These are phyloP conservation scores for Falco rusticolus DNA, from an alignment of 2,797 vertebrate species.

Conservation along the genomic window DNA sequence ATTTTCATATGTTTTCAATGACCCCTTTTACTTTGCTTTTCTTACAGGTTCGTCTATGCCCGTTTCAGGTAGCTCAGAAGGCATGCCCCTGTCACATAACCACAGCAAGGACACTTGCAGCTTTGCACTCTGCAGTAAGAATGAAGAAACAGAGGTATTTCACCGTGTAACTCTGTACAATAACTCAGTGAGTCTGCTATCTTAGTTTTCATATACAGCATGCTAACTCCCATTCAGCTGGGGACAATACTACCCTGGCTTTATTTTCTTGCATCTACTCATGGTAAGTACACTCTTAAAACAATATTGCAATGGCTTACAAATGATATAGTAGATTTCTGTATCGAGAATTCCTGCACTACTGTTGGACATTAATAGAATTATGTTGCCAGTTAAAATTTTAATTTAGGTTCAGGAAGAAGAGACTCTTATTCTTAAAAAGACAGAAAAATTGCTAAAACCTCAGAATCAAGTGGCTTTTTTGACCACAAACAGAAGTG, in stretches of 20 bases:
- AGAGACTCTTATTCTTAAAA: background rate
- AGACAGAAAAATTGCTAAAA: background rate
- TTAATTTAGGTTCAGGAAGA: background rate
- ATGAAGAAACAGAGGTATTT: constrained; percentile 54
- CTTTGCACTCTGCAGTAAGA: background rate
- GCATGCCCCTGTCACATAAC: background rate
- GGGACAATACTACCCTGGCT: background rate
- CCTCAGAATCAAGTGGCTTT: background rate
- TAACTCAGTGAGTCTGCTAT: background rate
- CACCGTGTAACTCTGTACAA: background rate
- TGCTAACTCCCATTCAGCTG: background rate
- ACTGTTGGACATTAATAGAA: background rate
- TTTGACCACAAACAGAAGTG: background rate
- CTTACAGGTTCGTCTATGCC: background rate
- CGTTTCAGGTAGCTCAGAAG: constrained; percentile 21
- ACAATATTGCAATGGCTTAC: background rate
- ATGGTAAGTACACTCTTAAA: background rate
- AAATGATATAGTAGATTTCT: background rate
- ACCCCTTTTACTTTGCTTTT: background rate
- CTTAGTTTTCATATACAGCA: background rate
- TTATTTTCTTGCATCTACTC: background rate
- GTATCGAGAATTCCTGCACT: background rate
- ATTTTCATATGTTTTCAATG: background rate
- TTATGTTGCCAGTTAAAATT: background rate
- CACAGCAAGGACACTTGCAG: background rate